Percentiles rank a stretch among this genome's conserved stretches.
phyloP scores from a whole-genome alignment of 2,113 vertebrate species.

The Craseonycteris thonglongyai region DNA sequence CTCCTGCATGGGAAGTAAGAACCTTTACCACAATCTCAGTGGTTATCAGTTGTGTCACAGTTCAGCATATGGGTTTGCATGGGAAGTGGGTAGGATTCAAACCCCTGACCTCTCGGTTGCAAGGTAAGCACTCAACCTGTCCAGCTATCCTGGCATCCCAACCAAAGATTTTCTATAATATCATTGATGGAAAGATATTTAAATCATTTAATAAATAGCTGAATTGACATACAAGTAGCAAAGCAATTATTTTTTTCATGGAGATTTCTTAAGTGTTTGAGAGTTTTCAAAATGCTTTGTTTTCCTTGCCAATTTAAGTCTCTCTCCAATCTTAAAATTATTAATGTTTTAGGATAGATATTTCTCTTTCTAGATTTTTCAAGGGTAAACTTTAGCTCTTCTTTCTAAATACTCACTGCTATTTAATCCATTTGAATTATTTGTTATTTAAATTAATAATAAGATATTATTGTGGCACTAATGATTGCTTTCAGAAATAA shows the following conservation, averaged over 20 bases:
- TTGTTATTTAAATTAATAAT: slow-evolving; percentile 26
- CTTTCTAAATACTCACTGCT: not conserved
- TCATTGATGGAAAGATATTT: not conserved
- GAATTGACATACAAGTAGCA: not conserved
- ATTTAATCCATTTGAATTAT: not conserved
- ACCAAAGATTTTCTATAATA: not conserved
- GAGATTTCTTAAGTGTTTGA: slow-evolving; percentile 19
- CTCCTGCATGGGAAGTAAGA: too few relatives aligned
- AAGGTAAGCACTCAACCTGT: too few relatives aligned
- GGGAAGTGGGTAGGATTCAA: too few relatives aligned
- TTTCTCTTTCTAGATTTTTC: not conserved
- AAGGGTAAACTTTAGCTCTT: slow-evolving; percentile 17
- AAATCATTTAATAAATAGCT: not conserved
- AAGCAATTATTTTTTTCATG: not conserved
- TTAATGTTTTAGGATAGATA: not conserved
- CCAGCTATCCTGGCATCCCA: too few relatives aligned
- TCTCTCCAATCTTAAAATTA: not conserved
- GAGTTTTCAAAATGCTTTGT: slow-evolving; percentile 34
- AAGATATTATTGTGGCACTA: not conserved
- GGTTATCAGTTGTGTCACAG: too few relatives aligned
- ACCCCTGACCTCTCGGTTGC: too few relatives aligned
- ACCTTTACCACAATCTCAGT: too few relatives aligned
- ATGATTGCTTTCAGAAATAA: slow-evolving; percentile 30
- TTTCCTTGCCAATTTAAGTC: not conserved
- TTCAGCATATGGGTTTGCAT: too few relatives aligned